Evolutionary conservation across 2,797 vertebrate genomes (phyloP).

Genomic region (Heterohyrax brucei): DNA sequence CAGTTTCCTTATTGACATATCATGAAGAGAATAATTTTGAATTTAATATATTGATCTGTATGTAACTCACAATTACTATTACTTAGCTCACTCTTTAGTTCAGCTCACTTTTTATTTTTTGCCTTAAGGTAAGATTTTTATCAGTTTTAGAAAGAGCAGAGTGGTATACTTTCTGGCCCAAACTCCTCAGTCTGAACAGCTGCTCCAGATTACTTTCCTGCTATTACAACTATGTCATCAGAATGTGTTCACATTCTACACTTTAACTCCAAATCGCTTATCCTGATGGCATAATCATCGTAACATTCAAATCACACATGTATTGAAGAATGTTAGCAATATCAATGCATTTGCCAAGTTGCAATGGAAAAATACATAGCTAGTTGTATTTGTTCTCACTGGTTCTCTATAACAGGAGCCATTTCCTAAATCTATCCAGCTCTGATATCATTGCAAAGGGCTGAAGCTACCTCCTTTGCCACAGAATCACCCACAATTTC

Average conservation of each 20-base stretch:
- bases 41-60: background rate
- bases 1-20: background rate
- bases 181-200: background rate
- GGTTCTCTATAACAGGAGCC: background rate
- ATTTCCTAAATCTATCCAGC: background rate
- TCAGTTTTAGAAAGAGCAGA: background rate
- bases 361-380: background rate
- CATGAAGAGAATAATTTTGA: background rate
- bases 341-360: background rate
- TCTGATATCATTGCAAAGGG: background rate
- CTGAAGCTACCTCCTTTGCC: background rate
- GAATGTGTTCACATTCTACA: conserved; percentile 50
- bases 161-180: background rate
- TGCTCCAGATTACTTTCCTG: conserved; percentile 18
- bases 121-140: background rate
- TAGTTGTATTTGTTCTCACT: conserved; percentile 13
- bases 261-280: background rate
- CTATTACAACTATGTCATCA: background rate
- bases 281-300: conserved; percentile 28
- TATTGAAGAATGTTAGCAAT: background rate
- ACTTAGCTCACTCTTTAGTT: background rate
- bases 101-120: background rate
- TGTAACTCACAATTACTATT: background rate
- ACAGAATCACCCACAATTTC: background rate
- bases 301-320: conserved; percentile 17